Percentiles rank a stretch among this genome's conserved stretches.
These are phyloP conservation scores for Xylocampa areola DNA, from an alignment of 2,888 invertebrate genomes.

Conservation along the genomic window DNA sequence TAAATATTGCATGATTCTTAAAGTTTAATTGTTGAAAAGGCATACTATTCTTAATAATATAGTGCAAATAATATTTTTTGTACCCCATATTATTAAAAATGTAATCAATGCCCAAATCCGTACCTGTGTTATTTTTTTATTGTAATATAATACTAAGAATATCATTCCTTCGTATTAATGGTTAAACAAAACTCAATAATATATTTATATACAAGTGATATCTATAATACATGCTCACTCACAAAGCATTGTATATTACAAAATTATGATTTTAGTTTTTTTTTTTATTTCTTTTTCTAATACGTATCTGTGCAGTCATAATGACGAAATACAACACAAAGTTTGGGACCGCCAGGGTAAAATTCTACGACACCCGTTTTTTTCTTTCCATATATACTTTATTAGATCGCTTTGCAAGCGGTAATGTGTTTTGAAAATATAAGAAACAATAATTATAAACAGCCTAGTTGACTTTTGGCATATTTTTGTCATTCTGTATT, in stretches of 20 bases:
- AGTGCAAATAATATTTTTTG: conserved; percentile 11
- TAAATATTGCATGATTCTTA: conserved; percentile 9
- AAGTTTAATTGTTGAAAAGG: neutral
- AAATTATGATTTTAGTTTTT: neutral
- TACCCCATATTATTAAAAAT: neutral
- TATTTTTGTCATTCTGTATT: too few relatives aligned
- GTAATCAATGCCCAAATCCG: too few relatives aligned
- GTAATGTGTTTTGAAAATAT: too few relatives aligned
- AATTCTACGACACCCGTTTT: too few relatives aligned
- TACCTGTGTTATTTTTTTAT: too few relatives aligned
- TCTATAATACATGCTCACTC: conserved; percentile 8
- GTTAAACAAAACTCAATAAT: conserved; percentile 5
- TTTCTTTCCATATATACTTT: too few relatives aligned
- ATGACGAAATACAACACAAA: neutral
- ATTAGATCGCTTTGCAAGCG: too few relatives aligned
- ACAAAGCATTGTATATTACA: conserved; percentile 13
- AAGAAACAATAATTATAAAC: too few relatives aligned
- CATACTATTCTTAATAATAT: too few relatives aligned
- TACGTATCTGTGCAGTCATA: conserved; percentile 10
- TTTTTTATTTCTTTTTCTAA: neutral
- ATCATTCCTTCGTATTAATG: neutral
- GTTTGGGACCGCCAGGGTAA: too few relatives aligned
- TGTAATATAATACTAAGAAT: conserved; percentile 14
- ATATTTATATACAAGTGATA: conserved; percentile 29
- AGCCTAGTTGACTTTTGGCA: too few relatives aligned